A percentile compares a stretch with the other conserved stretches of the same genome.
phyloP scores from a whole-genome alignment of 2,888 invertebrate genomes.

The Helicoverpa assulta region DNA sequence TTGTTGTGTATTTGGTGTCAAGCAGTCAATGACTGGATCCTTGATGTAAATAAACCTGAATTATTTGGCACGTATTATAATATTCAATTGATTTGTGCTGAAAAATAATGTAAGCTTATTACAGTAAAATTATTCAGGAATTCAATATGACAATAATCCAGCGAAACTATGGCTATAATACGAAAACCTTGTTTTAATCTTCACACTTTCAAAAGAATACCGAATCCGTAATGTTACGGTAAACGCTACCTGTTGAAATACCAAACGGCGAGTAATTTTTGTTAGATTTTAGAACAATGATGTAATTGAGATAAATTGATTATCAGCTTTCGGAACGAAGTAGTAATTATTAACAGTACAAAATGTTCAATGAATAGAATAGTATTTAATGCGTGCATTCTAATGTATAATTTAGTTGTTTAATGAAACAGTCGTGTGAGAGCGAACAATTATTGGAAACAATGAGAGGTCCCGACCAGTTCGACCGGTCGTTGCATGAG shows the following conservation, averaged over 20 bases:
- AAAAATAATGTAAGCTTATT: neutral
- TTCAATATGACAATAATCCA: too few species aligned
- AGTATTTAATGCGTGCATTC: constrained; percentile 23
- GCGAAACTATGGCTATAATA: too few species aligned
- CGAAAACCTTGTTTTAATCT: too few species aligned
- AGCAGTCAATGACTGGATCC: neutral
- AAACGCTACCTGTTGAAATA: constrained; percentile 18
- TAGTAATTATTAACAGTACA: constrained; percentile 25
- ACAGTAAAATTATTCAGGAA: neutral
- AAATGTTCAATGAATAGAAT: constrained; percentile 21
- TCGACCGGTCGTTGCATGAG: constrained; percentile 51
- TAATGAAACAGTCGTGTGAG: constrained; percentile 49
- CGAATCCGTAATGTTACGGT: constrained; percentile 17
- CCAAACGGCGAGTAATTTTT: constrained; percentile 27
- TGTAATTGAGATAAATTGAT: constrained; percentile 33
- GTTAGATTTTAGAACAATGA: constrained; percentile 21
- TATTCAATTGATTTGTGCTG: neutral
- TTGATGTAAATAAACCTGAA: neutral
- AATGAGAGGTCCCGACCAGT: constrained; percentile 53
- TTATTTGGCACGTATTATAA: neutral
- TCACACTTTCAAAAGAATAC: constrained; percentile 22
- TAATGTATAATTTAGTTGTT: constrained; percentile 47
- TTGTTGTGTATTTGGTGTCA: neutral
- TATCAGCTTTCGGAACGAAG: constrained; percentile 42
- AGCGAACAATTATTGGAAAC: constrained; percentile 58